Percentiles rank a stretch among this genome's conserved stretches.
Evolutionary conservation across 2,113 vertebrate genomes (phyloP).

Genomic region (Hassar affinis): DNA sequence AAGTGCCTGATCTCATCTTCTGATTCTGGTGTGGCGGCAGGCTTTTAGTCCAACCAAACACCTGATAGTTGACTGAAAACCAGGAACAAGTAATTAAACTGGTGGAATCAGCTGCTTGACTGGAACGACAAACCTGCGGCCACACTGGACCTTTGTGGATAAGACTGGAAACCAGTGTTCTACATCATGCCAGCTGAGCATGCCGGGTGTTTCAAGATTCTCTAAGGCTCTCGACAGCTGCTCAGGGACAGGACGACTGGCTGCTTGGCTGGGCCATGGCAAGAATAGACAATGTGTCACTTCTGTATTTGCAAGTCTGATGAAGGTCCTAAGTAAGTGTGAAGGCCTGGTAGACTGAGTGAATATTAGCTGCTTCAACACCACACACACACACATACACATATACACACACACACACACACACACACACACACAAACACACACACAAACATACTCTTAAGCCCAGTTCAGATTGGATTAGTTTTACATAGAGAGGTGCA

Average conservation of each 20-base stretch:
- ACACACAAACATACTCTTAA: too few relatives aligned
- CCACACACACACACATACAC: not conserved
- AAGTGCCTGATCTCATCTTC: not conserved
- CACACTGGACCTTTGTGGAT: not conserved
- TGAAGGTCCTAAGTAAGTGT: not conserved
- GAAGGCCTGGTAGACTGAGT: not conserved
- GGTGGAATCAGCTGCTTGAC: not conserved
- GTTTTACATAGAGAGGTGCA: too few relatives aligned
- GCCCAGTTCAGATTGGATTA: too few relatives aligned
- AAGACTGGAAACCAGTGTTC: not conserved
- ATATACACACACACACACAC: not conserved
- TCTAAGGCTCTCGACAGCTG: slow-evolving; percentile 18
- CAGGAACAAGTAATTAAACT: not conserved
- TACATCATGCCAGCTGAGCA: not conserved
- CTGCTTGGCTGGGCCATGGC: not conserved
- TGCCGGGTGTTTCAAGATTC: not conserved
- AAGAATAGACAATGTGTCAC: not conserved
- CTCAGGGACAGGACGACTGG: not conserved
- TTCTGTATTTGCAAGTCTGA: slow-evolving; percentile 32
- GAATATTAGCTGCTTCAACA: not conserved
- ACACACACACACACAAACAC: not conserved
- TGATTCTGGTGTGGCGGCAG: not conserved
- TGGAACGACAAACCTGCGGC: not conserved
- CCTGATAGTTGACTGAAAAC: not conserved
- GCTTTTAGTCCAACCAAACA: not conserved